Conservation (phyloP, 2,888 invertebrate genomes). For the Heliothis peltigera region DNA sequence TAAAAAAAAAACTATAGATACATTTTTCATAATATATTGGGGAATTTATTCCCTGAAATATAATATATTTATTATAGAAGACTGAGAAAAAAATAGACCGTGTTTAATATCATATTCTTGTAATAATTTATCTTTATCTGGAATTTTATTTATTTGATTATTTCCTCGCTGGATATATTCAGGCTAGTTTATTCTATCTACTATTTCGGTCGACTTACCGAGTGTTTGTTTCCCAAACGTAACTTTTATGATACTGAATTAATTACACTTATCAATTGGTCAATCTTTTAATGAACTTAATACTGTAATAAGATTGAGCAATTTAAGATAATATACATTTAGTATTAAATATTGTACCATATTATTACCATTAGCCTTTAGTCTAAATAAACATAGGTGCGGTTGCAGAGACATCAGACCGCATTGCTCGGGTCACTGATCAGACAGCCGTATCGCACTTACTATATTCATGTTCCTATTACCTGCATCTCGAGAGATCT, state of each 20-base stretch:
- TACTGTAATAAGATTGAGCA: background rate
- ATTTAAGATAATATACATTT: background rate
- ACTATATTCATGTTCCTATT: too few relatives aligned
- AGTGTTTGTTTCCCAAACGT: conserved; percentile 1
- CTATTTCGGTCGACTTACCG: background rate
- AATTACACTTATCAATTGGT: too few relatives aligned
- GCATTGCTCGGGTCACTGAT: background rate
- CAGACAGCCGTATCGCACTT: background rate
- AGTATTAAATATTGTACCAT: background rate
- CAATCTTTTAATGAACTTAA: too few relatives aligned
- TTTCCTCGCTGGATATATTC: too few relatives aligned
- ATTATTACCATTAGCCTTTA: background rate
- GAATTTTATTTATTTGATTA: conserved; percentile 3
- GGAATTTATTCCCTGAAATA: too few relatives aligned
- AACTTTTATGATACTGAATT: too few relatives aligned
- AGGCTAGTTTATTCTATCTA: conserved; percentile 6
- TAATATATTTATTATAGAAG: background rate
- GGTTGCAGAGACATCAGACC: background rate
- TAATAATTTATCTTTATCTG: conserved; percentile 18
- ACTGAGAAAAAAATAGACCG: conserved; percentile 15
- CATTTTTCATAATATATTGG: too few relatives aligned
- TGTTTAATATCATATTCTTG: conserved; percentile 19
- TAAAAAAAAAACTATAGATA: too few relatives aligned
- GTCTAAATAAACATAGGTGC: background rate
- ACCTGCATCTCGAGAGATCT: too few relatives aligned